A percentile compares a stretch with the other conserved stretches of the same genome.
phyloP scores from a whole-genome alignment of 2,113 vertebrate species.

The Oncorhynchus kisutch region DNA sequence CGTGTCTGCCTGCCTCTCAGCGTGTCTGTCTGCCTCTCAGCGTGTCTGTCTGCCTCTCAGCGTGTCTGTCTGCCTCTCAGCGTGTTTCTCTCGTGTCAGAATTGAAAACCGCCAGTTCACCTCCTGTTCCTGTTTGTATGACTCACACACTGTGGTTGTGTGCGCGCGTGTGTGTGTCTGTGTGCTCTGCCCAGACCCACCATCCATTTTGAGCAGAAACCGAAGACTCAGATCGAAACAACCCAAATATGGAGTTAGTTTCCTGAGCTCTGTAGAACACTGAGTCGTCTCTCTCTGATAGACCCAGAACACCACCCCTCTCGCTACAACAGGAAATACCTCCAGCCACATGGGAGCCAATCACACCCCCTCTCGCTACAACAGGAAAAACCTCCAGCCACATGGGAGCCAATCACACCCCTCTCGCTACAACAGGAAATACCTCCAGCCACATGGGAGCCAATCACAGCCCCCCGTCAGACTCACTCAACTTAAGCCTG shows the following conservation, averaged over 20 bases:
- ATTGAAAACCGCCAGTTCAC: no score
- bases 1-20: no score
- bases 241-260: constrained; percentile 63
- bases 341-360: no score
- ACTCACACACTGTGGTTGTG: neutral
- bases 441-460: constrained; percentile 63
- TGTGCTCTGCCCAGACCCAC: neutral
- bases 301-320: constrained; percentile 4
- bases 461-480: constrained; percentile 43
- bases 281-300: constrained; percentile 34
- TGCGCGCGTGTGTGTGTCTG: neutral
- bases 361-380: neutral
- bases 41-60: no score
- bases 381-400: constrained; percentile 69
- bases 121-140: no score
- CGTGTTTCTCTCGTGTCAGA: no score
- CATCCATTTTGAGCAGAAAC: constrained; percentile 52
- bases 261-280: constrained; percentile 43
- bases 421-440: constrained; percentile 60
- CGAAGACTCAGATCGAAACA: constrained; percentile 32
- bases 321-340: neutral
- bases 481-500: no score
- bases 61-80: no score
- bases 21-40: no score
- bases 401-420: constrained; percentile 62